Evolutionary conservation across 2,888 invertebrate species (phyloP), one percentile per base, ranked within the genome.

Genomic region (Diogma glabrata): DNA sequence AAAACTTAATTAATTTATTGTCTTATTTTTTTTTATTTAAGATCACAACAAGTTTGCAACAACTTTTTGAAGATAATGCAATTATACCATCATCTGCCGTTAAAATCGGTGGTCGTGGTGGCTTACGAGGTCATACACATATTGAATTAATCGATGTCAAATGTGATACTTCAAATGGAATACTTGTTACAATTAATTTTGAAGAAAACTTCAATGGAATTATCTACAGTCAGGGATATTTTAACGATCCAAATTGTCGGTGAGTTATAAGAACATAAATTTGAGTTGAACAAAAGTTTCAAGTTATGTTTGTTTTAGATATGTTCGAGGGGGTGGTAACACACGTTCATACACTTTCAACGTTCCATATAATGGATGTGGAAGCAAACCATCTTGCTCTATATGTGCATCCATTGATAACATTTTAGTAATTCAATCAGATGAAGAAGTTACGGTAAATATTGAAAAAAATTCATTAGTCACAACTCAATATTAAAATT

Each of bases 181-280:
- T 82, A 60, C 71, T 75, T 48, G 81, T 84, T 1, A 76, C 74
- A 2, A 73, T 84, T 1, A 77, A 81, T 46, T 84, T 83, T 61
- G 69, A 75, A 8, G 75, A 77, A 53, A 71, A 77, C 0, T 84
- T 78, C 59, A 76, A 79, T 58, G 84, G 84, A 12, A 73, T 83
- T 26, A 77, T 84, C 52, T 84, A 82, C 71, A 83, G 82, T 62
- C 82, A 84, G 62, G 82, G 82, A 12, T 75, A 76, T 58, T 75
- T 77, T 60, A 76, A 73, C 55, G 79, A 83, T 63, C 76, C 79
- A 12, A 77, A 76, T 57, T 84, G 84, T 77, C 76, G 78, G 81
- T 81, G 64, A 74, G 75, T 8, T 16, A 24, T 7, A 24, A 19
- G 14, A 9, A 19, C 40, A 17, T 40, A 40, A 40, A 5, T 17